phyloP scores from a whole-genome alignment of 2,113 vertebrate genomes.

The Rhinopomastus cyanomelas region DNA sequence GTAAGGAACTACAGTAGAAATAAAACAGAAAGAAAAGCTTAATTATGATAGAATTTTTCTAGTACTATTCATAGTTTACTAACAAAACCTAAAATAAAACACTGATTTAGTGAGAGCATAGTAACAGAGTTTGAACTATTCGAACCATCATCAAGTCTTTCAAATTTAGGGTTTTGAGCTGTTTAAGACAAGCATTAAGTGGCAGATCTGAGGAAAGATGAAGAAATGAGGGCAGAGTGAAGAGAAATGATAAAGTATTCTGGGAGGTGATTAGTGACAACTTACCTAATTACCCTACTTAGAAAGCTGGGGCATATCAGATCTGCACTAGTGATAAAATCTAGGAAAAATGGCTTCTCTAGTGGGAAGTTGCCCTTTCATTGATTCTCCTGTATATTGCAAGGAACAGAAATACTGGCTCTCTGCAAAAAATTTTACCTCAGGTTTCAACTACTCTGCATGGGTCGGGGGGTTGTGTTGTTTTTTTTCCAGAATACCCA shows the following conservation, averaged over 20 bases:
- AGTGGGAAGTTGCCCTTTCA: neutral
- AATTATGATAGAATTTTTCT: neutral
- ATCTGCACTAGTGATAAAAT: slow-evolving; percentile 12
- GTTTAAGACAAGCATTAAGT: neutral
- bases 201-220: neutral
- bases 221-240: slow-evolving; percentile 47
- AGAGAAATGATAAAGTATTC: slow-evolving; percentile 27
- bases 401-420: neutral
- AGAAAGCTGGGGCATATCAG: slow-evolving; percentile 18
- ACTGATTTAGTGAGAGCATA: neutral
- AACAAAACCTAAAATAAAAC: neutral
- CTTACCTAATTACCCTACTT: slow-evolving; percentile 59
- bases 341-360: neutral
- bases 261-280: slow-evolving; percentile 6
- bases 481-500: slow-evolving; percentile 77
- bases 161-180: neutral
- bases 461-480: neutral
- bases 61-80: neutral
- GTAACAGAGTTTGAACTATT: neutral
- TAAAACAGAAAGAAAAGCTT: neutral
- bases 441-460: neutral
- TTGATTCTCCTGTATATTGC: neutral
- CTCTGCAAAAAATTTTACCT: neutral
- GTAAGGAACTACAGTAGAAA: neutral
- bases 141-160: neutral